A percentile compares a stretch with the other conserved stretches of the same genome.
phyloP scores from a whole-genome alignment of 1,140 invertebrate species.

The Geopemphigus sp. region DNA sequence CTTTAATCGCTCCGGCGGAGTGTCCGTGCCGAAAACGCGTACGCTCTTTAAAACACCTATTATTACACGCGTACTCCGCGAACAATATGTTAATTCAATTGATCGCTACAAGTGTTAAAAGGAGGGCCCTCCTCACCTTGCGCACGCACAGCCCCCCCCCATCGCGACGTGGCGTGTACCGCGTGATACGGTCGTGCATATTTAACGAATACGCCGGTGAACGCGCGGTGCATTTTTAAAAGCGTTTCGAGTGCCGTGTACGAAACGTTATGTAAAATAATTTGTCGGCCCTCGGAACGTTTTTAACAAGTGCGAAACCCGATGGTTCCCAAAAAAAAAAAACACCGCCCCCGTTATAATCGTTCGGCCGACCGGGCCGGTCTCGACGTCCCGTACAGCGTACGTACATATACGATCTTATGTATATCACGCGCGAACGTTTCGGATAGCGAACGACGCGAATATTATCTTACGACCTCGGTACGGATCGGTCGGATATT shows the following conservation, averaged over 20 bases:
- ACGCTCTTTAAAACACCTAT: neutral
- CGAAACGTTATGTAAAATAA: constrained; percentile 32
- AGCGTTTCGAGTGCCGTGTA: constrained; percentile 22
- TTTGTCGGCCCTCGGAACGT: constrained; percentile 12
- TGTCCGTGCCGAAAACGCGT: neutral
- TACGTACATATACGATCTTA: no score
- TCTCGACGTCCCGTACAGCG: no score
- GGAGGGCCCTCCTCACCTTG: constrained; percentile 17
- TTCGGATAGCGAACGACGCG: no score
- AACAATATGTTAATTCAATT: constrained; percentile 34
- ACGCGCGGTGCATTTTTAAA: constrained; percentile 20
- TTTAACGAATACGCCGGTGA: constrained; percentile 23
- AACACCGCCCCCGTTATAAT: no score
- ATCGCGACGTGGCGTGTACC: no score
- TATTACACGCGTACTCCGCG: neutral
- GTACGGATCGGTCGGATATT: no score
- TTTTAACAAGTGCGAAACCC: neutral
- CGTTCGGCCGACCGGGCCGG: no score
- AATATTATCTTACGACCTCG: no score
- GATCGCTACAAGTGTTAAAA: constrained; percentile 31
- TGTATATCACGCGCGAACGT: no score
- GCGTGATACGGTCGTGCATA: constrained; percentile 2
- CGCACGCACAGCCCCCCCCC: neutral
- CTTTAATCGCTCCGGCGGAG: no score
- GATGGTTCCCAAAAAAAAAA: neutral